These are phyloP conservation scores for Heterochromis multidens DNA, from an alignment of 2,113 vertebrate genomes.

Conservation along the genomic window DNA sequence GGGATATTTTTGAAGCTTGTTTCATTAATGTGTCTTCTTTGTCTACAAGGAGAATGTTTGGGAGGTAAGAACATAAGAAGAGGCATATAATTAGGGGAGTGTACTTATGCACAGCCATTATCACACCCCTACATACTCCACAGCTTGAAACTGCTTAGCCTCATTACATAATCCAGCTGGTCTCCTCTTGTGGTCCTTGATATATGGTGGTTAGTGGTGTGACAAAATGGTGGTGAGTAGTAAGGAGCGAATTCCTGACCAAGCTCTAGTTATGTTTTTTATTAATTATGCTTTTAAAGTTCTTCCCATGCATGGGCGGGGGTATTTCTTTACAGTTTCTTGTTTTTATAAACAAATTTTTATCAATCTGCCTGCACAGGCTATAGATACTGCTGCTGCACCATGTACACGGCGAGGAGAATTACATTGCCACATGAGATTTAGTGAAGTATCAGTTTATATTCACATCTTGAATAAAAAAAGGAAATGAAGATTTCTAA, in stretches of 20 bases:
- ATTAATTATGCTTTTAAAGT: slow-evolving; percentile 58
- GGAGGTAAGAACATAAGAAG: slow-evolving; percentile 16
- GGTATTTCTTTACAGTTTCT: background rate
- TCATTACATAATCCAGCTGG: slow-evolving; percentile 43
- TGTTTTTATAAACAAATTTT: background rate
- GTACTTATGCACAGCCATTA: slow-evolving; percentile 26
- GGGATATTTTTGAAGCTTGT: background rate
- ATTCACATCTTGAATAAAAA: too few species aligned
- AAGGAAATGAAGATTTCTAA: too few species aligned
- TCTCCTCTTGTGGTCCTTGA: slow-evolving; percentile 46
- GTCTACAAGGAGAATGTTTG: background rate
- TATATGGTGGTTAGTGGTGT: slow-evolving; percentile 44
- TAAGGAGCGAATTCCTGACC: slow-evolving; percentile 17
- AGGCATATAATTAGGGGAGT: slow-evolving; percentile 48
- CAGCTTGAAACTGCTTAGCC: slow-evolving; percentile 53
- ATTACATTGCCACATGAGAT: too few species aligned
- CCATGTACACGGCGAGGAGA: too few species aligned
- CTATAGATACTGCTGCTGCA: too few species aligned
- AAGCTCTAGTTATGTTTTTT: slow-evolving; percentile 59
- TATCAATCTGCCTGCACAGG: background rate
- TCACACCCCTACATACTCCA: slow-evolving; percentile 5
- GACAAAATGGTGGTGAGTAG: slow-evolving; percentile 40
- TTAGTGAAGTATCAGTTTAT: too few species aligned
- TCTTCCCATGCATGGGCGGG: background rate
- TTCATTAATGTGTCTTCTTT: background rate